A percentile compares a stretch with the other conserved stretches of the same genome.
These are phyloP conservation scores for Adrianichthys oophorus DNA, from an alignment of 2,797 vertebrate species.

Conservation along the genomic window DNA sequence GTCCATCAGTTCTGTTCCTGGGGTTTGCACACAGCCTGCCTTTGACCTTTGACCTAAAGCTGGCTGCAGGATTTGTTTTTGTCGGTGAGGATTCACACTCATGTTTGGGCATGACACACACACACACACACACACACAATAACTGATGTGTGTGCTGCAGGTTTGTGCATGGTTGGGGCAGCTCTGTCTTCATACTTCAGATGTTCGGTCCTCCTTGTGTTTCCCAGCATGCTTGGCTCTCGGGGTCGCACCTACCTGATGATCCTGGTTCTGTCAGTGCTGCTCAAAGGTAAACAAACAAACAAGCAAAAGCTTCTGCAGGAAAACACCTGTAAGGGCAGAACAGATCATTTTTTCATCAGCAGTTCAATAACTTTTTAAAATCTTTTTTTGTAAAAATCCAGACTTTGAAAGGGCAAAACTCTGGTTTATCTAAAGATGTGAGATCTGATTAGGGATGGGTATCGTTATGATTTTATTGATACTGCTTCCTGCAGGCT, in stretches of 20 bases:
- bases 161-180: slow-evolving; percentile 77
- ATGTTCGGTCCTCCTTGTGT: slow-evolving; percentile 80
- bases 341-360: not conserved
- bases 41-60: slow-evolving; percentile 52
- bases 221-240: slow-evolving; percentile 85
- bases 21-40: slow-evolving; percentile 58
- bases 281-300: slow-evolving; percentile 78
- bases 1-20: slow-evolving; percentile 62
- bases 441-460: too few relatives aligned
- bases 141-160: slow-evolving; percentile 57
- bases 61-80: slow-evolving; percentile 54
- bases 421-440: too few relatives aligned
- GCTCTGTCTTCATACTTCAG: slow-evolving; percentile 80
- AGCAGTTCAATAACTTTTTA: not conserved
- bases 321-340: too few relatives aligned
- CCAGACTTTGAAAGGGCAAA: too few relatives aligned
- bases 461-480: too few relatives aligned
- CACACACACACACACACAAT: too few relatives aligned
- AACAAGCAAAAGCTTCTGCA: not conserved
- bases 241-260: slow-evolving; percentile 81
- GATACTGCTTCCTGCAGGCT: too few relatives aligned
- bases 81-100: slow-evolving; percentile 56
- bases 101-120: too few relatives aligned
- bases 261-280: slow-evolving; percentile 74
- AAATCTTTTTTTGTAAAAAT: not conserved